Evolutionary conservation across 2,888 invertebrate genomes (phyloP), one percentile per base, ranked within the genome.

Genomic region (Aporophyla nigra): DNA sequence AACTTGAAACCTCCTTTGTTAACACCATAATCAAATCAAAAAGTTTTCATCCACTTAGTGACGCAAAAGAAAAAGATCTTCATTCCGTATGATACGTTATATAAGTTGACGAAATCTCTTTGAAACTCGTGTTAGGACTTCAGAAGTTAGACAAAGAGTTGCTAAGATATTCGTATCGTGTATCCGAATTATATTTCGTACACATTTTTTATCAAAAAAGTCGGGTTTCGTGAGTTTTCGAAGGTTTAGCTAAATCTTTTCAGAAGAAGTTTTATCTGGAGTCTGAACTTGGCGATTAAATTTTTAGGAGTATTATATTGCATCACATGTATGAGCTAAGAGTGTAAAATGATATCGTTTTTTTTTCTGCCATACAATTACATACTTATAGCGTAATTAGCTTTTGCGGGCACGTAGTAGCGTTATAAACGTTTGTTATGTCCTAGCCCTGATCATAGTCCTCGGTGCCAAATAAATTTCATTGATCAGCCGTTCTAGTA

Each of bases 81-180:
- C 14, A 12, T 46, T 67, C n/a, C 40, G 24, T 68, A 24, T 53
- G 53, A 54, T 58, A 83, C 62, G 67, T 54, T 80, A 63, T 77
- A 63, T 7, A 24, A 70, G 40, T 68, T 69, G 68, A 59, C 27
- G 67, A 72, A 84, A 80, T 68, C 46, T 68, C 59, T 69, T 73
- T 24, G 40, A 59, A 81, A 84, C 54, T 81, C 73, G 68, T 79
- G 84, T 68, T 59, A 65, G 5, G 46, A 71, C 61, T 80, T 83
- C 3, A 59, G 56, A 80, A 85, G 56, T 86, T 74, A 63, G 63
- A 83, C 80, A 83, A 72, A 79, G 49, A 74, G 65, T 73, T 68
- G 40, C 71, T 80, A 53, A 75, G 61, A 59, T 84, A 86, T 84
- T 83, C 80, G 58, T 33, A 58, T 69, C 71, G 58, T 58, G 86